Conservation (phyloP, 2,888 invertebrate species). For the Orthosia incerta region DNA sequence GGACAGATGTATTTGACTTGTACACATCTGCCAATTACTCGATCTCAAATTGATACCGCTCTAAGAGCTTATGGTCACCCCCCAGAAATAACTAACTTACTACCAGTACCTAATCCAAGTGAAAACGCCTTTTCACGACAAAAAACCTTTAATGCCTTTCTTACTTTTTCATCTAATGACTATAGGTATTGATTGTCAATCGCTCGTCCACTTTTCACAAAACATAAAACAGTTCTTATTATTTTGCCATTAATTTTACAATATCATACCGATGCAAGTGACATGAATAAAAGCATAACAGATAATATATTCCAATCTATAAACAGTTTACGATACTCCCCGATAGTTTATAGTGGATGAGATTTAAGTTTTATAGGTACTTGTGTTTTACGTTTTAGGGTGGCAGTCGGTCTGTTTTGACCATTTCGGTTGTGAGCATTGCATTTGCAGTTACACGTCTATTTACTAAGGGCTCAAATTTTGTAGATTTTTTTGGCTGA, state of each 20-base stretch:
- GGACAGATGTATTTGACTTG: too few species aligned
- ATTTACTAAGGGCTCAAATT: neutral
- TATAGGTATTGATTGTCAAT: neutral
- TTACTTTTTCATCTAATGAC: too few species aligned
- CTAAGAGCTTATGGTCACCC: too few species aligned
- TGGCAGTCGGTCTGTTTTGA: conserved; percentile 49
- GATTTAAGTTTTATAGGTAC: conserved; percentile 72
- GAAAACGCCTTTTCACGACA: too few species aligned
- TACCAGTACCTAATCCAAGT: too few species aligned
- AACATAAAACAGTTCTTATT: conserved; percentile 3
- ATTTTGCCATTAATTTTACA: conserved; percentile 48
- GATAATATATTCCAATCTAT: conserved; percentile 78
- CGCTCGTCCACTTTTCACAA: neutral
- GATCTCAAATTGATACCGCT: too few species aligned
- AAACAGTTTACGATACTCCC: conserved; percentile 79
- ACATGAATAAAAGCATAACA: conserved; percentile 71
- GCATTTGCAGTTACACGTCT: neutral
- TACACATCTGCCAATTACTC: too few species aligned
- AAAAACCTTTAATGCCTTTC: too few species aligned
- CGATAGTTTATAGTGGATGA: conserved; percentile 76
- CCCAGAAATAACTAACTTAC: too few species aligned
- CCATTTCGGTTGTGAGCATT: conserved; percentile 55
- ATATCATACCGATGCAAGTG: conserved; percentile 56
- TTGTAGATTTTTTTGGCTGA: neutral
- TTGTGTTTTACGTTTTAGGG: conserved; percentile 66